Conservation (phyloP, 2,797 vertebrate genomes). For the Chaetodon trifasciatus region DNA sequence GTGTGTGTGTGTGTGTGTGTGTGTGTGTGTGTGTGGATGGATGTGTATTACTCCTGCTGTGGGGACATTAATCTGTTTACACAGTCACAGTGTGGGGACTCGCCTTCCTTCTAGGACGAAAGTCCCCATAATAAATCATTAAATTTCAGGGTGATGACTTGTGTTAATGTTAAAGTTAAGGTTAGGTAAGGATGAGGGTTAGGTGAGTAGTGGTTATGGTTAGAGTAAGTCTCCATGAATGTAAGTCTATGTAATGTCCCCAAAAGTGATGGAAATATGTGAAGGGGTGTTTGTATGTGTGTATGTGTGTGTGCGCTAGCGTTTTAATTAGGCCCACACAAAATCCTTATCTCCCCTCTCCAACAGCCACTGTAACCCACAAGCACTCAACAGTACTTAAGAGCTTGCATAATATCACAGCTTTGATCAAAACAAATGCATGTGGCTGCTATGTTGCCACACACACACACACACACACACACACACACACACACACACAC, state of each 20-base stretch:
- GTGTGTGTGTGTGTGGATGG: not conserved
- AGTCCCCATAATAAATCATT: no score
- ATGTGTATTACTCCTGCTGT: not conserved
- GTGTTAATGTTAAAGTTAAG: no score
- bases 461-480: slow-evolving; percentile 12
- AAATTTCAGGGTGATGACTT: no score
- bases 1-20: slow-evolving; percentile 1
- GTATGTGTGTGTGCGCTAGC: not conserved
- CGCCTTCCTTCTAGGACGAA: no score
- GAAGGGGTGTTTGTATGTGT: not conserved
- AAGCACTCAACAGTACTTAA: slow-evolving; percentile 55
- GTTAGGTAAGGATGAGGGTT: no score
- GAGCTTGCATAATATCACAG: slow-evolving; percentile 61
- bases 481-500: slow-evolving; percentile 21
- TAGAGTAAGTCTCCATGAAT: no score
- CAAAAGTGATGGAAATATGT: no score
- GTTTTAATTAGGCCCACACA: slow-evolving; percentile 74
- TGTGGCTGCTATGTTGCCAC: not conserved
- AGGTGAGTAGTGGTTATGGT: no score
- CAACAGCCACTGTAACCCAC: slow-evolving; percentile 66
- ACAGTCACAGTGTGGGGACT: no score
- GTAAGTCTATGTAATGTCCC: no score
- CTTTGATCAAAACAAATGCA: slow-evolving; percentile 55
- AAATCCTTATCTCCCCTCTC: slow-evolving; percentile 68
- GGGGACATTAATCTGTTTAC: no score